Base-by-base conservation (phyloP, 2,113 vertebrate species). In the Halcyon senegalensis region DNA sequence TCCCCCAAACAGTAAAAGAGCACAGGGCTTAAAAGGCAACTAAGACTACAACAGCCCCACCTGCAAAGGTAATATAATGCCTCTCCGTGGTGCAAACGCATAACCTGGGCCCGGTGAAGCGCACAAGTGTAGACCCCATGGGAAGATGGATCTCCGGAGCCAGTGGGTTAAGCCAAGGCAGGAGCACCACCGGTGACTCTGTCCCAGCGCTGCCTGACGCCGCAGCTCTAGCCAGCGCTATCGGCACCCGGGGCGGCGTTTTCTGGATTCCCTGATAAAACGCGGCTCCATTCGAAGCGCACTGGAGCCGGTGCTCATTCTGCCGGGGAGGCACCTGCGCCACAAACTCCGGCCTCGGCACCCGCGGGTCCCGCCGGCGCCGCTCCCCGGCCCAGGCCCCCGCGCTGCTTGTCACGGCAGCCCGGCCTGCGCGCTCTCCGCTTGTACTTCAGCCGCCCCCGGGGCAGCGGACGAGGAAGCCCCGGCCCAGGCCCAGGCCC, bases 221-320 rank as follows among this genome's bases (percentile, higher is more conserved):
- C 2, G 21, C 43, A 5, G 67, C 51, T 12, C 20, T 9, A 2
- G 31, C 2, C 39, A 7, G 41, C n/a, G 2, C 1, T 1, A 2
- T 6, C 1, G 16, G 39, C 56, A 3, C 10, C 0, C 15, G 43
- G 16, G 25, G 3, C 23, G 28, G 41, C 48, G 16, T 4, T 18
- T 9, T 7, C 1, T 3, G 6, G 6, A 2, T 24, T 5, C 9
- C 11, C 27, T 2, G 6, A 1, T 8, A 15, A 11, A 48, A 15
- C 8, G 7, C 15, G 2, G 11, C 44, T 23, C 66, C 50, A 51
- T 18, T 1, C 78, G 1, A 16, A 21, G 14, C 0, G 37, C 13
- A 7, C 17, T 11, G 2, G 10, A 4, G 60, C 50, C 23, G 23
- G 12, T 51, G 48, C 48, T 50, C 21, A 50, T 50, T 50, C 48